Percentiles rank a stretch among this genome's conserved stretches.
These are phyloP conservation scores for Rhagologus leucostigma DNA, from an alignment of 2,113 vertebrate species.

Conservation along the genomic window DNA sequence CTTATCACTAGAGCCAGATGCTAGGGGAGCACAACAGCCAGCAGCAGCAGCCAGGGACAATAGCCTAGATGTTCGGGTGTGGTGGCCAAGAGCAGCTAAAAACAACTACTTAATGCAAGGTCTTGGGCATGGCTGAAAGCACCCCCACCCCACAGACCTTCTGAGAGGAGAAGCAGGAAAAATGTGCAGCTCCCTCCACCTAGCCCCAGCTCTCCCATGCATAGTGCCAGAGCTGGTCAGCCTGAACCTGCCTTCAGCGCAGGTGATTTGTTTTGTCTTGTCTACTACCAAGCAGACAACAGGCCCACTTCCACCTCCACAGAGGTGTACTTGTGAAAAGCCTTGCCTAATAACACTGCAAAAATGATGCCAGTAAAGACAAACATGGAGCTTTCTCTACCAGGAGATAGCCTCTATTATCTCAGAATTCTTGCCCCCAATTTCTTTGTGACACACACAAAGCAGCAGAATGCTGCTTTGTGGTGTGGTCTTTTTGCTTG, in stretches of 20 bases:
- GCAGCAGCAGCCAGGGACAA: neutral
- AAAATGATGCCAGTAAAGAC: neutral
- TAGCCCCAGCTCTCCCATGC: neutral
- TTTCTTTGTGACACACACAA: neutral
- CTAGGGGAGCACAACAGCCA: neutral
- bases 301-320: neutral
- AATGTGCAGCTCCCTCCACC: neutral
- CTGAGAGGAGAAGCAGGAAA: neutral
- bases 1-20: conserved; percentile 45
- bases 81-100: neutral
- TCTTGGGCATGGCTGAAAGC: neutral
- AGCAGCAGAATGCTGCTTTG: neutral
- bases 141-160: neutral
- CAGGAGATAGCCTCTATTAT: neutral
- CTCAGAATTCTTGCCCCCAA: neutral
- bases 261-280: neutral
- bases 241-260: neutral
- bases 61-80: neutral
- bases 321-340: neutral
- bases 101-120: neutral
- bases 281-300: neutral
- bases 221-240: neutral
- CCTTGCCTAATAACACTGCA: neutral
- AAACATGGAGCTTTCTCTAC: neutral
- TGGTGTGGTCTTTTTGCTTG: neutral